A percentile compares a stretch with the other conserved stretches of the same genome.
phyloP scores from a whole-genome alignment of 2,797 vertebrate species.

The Spheniscus humboldti region DNA sequence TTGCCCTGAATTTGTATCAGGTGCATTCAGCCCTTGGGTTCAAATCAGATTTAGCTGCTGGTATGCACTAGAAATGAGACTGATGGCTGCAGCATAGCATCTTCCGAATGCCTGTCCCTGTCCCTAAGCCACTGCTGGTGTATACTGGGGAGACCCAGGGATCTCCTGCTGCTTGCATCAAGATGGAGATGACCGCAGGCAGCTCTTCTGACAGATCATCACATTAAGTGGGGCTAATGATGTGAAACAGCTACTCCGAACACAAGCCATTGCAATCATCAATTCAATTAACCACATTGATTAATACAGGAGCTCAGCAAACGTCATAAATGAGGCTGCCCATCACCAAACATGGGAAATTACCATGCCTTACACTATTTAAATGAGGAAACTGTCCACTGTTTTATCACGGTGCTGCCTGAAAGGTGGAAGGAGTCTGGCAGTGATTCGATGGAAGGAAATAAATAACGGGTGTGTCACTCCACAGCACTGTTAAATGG shows the following conservation, averaged over 20 bases:
- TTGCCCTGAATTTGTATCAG: background rate
- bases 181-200: background rate
- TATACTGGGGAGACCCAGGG: background rate
- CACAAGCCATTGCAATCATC: background rate
- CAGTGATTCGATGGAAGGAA: background rate
- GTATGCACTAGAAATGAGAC: background rate
- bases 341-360: background rate
- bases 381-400: background rate
- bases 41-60: background rate
- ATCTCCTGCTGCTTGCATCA: background rate
- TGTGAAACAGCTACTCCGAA: background rate
- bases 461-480: background rate
- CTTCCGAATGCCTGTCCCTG: background rate
- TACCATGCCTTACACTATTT: rapidly evolving
- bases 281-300: background rate
- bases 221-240: background rate
- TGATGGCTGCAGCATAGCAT: background rate
- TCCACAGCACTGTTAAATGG: background rate
- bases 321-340: background rate
- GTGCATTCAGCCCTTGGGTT: background rate
- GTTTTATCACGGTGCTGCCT: background rate
- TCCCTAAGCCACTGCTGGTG: background rate
- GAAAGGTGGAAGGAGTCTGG: background rate
- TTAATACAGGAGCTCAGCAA: background rate
- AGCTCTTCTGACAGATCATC: background rate